Base-by-base conservation (phyloP, 2,888 invertebrate species). In the Drosophila bunnanda region DNA sequence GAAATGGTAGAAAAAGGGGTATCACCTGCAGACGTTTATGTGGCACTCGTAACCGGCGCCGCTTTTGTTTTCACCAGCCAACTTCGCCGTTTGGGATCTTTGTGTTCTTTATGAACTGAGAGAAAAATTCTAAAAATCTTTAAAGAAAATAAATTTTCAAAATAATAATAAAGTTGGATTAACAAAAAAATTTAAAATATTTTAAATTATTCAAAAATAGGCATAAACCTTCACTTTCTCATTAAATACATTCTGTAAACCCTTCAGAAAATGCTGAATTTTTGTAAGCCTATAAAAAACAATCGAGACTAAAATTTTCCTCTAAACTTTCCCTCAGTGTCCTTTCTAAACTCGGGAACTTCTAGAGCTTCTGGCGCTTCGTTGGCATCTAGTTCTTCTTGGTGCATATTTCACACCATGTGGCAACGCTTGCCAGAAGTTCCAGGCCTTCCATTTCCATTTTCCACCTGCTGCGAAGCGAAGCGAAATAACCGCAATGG, bases 341-440 rank as follows among this genome's bases (percentile, higher is more conserved):
- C 12, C 10, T 20, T 6, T 15, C 12, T 30, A 36, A 39, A 32
- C 43, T 32, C 30, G 5, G 10, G 10, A 22, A 39, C 56, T 30
- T 50, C 67, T 50, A 9, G 44, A 20, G 32, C 39, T 59, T 34
- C 46, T 17, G 28, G 46, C 12, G 28, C 46, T 28, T 46, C 69
- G 20, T 39, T 59, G 10, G 30, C 20, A n/a, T 34, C 38, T 65
- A 25, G 66, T 39, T 64, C 66, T 69, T 46, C 69, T 69, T 58
- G 50, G 60, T 81, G 79, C 83, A 89, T 88, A 82, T 88, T 86
- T 86, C 79, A 89, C 89, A 80, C 89, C 88, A 88, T 86, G 89
- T 86, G 86, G 86, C 89, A 86, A 88, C 84, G 74, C 86, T 76
- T 75, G 64, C 73, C 74, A 76, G 75, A 73, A 75, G 50, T 76